Percentiles rank a stretch among this genome's conserved stretches.
Conservation (phyloP, 35 echinoderm and acorn worm genomes). For the Amphiura filiformis region DNA sequence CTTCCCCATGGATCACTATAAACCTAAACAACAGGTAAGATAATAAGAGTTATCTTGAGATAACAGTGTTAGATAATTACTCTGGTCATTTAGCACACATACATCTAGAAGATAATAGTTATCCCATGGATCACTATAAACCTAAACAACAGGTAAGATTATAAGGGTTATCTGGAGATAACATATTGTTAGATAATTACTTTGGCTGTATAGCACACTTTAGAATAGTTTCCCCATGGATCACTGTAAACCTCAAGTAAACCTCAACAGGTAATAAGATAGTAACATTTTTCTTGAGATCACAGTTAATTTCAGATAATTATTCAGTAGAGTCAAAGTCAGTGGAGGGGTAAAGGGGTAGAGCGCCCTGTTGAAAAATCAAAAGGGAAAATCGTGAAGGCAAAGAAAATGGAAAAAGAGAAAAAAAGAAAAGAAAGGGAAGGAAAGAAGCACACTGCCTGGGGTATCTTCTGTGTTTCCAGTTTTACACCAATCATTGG, state of each 20-base stretch:
- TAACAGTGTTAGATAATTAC: not conserved
- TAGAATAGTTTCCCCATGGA: not conserved
- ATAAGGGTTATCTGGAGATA: not conserved
- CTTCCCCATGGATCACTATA: not conserved
- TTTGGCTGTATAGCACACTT: slow-evolving; percentile 15
- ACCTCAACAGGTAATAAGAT: not conserved
- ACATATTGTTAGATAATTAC: not conserved
- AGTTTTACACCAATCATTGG: too few relatives aligned
- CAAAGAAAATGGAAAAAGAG: too few relatives aligned
- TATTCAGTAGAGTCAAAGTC: not conserved
- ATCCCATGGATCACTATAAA: not conserved
- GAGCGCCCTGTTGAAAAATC: too few relatives aligned
- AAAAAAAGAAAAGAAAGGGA: too few relatives aligned
- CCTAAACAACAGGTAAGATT: not conserved
- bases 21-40: slow-evolving; percentile 13
- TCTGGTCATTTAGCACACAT: not conserved
- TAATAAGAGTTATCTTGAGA: not conserved
- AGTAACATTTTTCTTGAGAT: not conserved
- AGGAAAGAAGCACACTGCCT: too few relatives aligned
- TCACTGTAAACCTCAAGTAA: not conserved
- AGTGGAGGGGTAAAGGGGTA: not conserved
- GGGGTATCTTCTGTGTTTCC: too few relatives aligned
- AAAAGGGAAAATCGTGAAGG: too few relatives aligned
- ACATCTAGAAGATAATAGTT: not conserved
- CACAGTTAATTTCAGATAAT: not conserved